Evolutionary conservation across 2,888 invertebrate species (phyloP).

Genomic region (Acleris laterana): DNA sequence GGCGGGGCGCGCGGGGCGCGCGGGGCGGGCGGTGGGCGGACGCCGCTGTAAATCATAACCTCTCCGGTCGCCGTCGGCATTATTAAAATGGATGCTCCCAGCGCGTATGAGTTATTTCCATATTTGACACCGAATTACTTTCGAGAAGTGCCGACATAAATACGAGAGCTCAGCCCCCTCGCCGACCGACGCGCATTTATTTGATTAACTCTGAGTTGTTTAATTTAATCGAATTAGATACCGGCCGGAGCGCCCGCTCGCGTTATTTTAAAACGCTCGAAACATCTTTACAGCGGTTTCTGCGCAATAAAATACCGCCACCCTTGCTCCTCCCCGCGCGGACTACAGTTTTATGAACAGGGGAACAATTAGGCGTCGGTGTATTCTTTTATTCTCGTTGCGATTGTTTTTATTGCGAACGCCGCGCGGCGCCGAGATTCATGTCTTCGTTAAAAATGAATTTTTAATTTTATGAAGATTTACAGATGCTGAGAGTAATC

Average conservation of each 20-base stretch:
- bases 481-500: constrained; percentile 52
- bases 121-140: constrained; percentile 85
- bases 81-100: constrained; percentile 82
- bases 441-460: constrained; percentile 79
- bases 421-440: constrained; percentile 65
- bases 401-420: constrained; percentile 75
- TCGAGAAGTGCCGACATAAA: constrained; percentile 84
- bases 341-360: constrained; percentile 84
- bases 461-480: constrained; percentile 82
- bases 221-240: constrained; percentile 85
- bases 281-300: constrained; percentile 84
- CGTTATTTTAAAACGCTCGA: constrained; percentile 80
- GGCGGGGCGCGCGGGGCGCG: constrained; percentile 43
- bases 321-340: constrained; percentile 58
- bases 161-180: constrained; percentile 61
- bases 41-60: constrained; percentile 72
- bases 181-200: constrained; percentile 80
- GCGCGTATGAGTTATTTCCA: constrained; percentile 84
- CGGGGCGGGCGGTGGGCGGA: constrained; percentile 49
- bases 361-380: constrained; percentile 82
- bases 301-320: constrained; percentile 82
- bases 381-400: constrained; percentile 77
- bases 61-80: constrained; percentile 79
- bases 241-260: constrained; percentile 69
- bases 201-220: constrained; percentile 85